Percentiles rank a stretch among this genome's conserved stretches.
These are phyloP conservation scores for Centropus bengalensis DNA, from an alignment of 2,113 vertebrate species.

Conservation along the genomic window DNA sequence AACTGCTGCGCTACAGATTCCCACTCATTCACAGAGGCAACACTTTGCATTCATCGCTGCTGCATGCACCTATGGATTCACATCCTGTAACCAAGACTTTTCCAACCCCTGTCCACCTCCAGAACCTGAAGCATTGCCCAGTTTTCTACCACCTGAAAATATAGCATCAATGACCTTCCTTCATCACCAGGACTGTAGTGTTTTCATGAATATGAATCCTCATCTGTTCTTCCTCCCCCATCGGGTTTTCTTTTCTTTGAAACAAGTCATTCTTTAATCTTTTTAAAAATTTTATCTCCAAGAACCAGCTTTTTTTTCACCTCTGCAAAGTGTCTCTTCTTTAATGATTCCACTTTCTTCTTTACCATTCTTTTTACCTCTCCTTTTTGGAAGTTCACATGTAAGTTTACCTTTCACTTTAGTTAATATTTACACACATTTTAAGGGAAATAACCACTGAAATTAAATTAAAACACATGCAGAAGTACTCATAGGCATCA, in stretches of 20 bases:
- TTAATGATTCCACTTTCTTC: slow-evolving; percentile 22
- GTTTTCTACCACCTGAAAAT: background rate
- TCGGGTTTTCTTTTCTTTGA: slow-evolving; percentile 15
- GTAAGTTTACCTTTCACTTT: slow-evolving; percentile 8
- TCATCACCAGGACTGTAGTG: background rate
- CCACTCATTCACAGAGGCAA: background rate
- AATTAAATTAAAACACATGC: slow-evolving; percentile 10
- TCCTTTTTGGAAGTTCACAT: background rate
- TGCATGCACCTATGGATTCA: background rate
- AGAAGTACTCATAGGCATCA: slow-evolving; percentile 11
- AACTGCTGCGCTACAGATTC: background rate
- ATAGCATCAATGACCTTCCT: background rate
- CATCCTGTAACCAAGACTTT: background rate
- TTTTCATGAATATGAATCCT: fast-evolving
- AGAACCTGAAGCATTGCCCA: background rate
- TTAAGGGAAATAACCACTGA: slow-evolving; percentile 8
- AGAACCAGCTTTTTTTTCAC: slow-evolving; percentile 63
- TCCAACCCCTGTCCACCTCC: background rate
- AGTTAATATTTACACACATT: background rate
- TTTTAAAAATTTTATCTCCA: slow-evolving; percentile 60
- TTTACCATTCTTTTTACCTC: background rate
- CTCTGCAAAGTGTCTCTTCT: slow-evolving; percentile 18
- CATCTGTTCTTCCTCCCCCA: background rate
- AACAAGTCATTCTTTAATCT: slow-evolving; percentile 30
- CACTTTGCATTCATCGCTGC: background rate